phyloP scores from a whole-genome alignment of 2,113 vertebrate species.

The Ifrita kowaldi region DNA sequence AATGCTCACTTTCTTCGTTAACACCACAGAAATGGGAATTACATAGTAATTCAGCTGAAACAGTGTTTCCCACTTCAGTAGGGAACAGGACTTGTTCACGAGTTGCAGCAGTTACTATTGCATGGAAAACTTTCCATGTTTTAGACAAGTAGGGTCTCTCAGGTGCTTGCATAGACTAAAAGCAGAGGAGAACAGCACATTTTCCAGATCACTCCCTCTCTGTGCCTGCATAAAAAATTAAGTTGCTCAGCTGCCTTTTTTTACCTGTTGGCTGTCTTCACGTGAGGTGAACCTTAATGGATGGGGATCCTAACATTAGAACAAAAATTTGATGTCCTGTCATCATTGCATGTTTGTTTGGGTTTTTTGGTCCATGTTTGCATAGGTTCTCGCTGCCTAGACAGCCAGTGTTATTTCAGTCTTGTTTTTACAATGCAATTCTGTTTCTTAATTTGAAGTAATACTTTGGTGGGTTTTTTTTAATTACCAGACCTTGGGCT shows the following conservation, averaged over 20 bases:
- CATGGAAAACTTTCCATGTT: not conserved
- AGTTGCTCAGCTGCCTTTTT: not conserved
- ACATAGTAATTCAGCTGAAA: not conserved
- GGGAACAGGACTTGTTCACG: not conserved
- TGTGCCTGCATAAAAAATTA: accelerated
- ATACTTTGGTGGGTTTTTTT: not conserved
- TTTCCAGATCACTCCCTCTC: not conserved
- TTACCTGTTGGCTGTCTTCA: not conserved
- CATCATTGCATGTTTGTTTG: not conserved
- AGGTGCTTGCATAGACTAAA: not conserved
- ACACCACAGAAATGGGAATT: not conserved
- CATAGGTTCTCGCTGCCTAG: not conserved
- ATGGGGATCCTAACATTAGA: not conserved
- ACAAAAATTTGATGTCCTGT: not conserved
- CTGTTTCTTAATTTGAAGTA: not conserved
- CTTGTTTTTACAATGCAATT: not conserved
- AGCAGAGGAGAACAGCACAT: not conserved
- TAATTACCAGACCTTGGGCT: not conserved
- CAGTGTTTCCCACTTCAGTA: accelerated
- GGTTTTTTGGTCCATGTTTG: not conserved
- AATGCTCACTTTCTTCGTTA: not conserved
- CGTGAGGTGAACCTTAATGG: not conserved
- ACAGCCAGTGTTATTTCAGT: not conserved
- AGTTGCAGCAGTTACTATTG: not conserved
- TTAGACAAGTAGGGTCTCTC: not conserved